Conservation (phyloP, 2,797 vertebrate species). For the Naso thynnoides region DNA sequence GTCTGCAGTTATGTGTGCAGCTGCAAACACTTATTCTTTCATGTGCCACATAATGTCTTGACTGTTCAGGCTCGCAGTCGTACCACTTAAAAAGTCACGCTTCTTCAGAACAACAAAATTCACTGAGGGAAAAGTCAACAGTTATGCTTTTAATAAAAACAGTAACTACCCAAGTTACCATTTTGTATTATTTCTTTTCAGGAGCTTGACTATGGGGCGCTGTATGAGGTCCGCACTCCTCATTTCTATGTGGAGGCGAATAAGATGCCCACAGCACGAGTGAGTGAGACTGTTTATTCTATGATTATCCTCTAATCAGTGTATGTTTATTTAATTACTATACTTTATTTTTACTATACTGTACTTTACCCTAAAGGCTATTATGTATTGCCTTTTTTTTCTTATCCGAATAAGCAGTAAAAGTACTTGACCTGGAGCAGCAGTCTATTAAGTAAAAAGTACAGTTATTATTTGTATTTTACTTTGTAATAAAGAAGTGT, state of each 20-base stretch:
- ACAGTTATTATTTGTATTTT: background rate
- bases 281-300: conserved; percentile 29
- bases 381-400: background rate
- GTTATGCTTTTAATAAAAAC: background rate
- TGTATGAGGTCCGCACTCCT: conserved; percentile 94
- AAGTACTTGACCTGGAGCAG: background rate
- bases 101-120: background rate
- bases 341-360: no score
- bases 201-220: conserved; percentile 95
- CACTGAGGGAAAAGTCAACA: no score
- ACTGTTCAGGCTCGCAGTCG: background rate
- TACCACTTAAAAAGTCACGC: background rate
- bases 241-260: conserved; percentile 98
- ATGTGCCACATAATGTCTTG: background rate
- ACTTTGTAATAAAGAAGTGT: background rate
- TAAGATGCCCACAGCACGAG: conserved; percentile 91
- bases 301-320: background rate
- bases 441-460: background rate
- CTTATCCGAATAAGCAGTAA: background rate
- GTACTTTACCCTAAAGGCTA: background rate
- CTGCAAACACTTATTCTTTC: background rate
- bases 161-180: background rate
- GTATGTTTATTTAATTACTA: background rate
- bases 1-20: background rate
- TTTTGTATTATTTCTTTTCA: conserved; percentile 53